These are phyloP conservation scores for Parazoanthus atlanticus DNA, from an alignment of 92 coral and sea anemone genomes.

Conservation along the genomic window DNA sequence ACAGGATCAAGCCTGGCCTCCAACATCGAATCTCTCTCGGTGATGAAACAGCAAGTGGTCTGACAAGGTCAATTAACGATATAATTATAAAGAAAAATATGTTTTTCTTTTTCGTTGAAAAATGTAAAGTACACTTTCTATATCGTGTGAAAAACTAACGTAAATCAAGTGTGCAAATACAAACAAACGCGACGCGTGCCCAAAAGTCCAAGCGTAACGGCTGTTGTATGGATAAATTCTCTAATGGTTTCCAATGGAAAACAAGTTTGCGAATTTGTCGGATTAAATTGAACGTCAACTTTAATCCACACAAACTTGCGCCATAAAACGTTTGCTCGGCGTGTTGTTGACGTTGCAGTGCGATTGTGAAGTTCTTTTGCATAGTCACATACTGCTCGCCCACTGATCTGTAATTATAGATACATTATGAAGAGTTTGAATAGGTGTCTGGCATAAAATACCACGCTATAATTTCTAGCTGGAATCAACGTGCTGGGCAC, in stretches of 20 bases:
- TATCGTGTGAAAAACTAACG: conserved; percentile 5
- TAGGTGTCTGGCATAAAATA: not conserved
- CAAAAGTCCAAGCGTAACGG: not conserved
- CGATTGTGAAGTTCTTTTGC: not conserved
- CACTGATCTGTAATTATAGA: not conserved
- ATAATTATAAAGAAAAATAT: not conserved
- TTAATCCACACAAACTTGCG: not conserved
- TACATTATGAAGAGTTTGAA: not conserved
- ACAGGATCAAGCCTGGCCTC: conserved; percentile 5
- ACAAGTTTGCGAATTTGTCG: not conserved
- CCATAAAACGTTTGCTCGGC: not conserved
- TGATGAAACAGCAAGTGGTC: not conserved
- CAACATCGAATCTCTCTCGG: not conserved
- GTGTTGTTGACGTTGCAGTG: not conserved
- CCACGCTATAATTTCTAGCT: conserved; percentile 2
- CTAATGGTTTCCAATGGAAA: not conserved
- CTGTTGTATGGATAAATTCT: not conserved
- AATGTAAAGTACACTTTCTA: not conserved
- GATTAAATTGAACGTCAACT: not conserved
- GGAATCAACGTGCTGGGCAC: not conserved
- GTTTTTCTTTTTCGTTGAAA: conserved; percentile 23
- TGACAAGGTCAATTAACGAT: conserved; percentile 28
- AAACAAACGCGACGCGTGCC: conserved; percentile 16
- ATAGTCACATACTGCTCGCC: not conserved
- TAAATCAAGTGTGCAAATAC: conserved; percentile 4